phyloP scores from a whole-genome alignment of 2,113 vertebrate genomes.

The Ramphastos sulfuratus region DNA sequence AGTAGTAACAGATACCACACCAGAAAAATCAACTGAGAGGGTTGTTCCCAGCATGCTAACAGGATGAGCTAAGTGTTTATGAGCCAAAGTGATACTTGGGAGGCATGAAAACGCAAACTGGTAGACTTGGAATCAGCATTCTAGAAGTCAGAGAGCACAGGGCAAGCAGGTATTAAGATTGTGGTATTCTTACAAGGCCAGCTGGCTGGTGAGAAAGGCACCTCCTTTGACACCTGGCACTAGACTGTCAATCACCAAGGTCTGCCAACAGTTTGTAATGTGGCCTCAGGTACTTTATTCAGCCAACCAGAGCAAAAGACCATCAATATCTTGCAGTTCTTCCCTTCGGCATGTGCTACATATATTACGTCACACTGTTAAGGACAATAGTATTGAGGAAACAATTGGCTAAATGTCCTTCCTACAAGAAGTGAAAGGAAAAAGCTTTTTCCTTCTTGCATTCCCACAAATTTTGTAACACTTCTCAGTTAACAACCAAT shows the following conservation, averaged over 20 bases:
- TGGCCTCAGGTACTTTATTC: background rate
- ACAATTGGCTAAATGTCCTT: background rate
- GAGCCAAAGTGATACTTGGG: background rate
- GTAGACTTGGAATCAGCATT: background rate
- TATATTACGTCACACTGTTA: background rate
- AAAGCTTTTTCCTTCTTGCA: background rate
- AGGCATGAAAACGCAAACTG: background rate
- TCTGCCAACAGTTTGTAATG: background rate
- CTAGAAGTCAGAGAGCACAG: background rate
- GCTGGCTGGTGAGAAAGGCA: background rate
- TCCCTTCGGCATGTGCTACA: background rate
- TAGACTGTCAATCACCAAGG: background rate
- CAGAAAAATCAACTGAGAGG: accelerated
- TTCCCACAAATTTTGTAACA: background rate
- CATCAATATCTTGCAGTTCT: background rate
- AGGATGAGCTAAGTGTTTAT: background rate
- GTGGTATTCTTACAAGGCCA: background rate
- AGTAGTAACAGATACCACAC: background rate
- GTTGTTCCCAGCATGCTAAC: background rate
- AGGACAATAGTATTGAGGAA: background rate
- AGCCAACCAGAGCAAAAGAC: background rate
- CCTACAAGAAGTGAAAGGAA: background rate
- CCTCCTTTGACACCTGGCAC: background rate
- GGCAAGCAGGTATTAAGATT: background rate
- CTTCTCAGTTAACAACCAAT: background rate